These are phyloP conservation scores for Chirona hameri DNA, from an alignment of 2,888 invertebrate genomes.

Conservation along the genomic window DNA sequence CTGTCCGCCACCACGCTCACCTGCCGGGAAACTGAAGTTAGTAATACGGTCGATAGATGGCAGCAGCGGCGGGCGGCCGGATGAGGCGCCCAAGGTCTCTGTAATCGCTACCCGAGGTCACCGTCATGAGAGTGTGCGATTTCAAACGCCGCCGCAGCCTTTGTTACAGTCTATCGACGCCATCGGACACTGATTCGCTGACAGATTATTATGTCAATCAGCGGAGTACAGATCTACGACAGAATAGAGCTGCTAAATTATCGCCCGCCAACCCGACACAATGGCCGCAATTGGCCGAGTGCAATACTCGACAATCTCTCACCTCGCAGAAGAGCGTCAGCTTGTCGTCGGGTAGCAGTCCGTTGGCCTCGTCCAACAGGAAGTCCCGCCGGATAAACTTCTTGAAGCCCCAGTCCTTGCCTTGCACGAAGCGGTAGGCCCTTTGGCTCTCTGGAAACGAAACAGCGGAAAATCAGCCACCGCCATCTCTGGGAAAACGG, in stretches of 20 bases:
- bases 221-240: background rate
- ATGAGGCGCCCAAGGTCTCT: constrained; percentile 1
- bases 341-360: constrained; percentile 96
- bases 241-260: background rate
- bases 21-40: constrained; percentile 30
- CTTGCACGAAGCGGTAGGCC: constrained; percentile 99
- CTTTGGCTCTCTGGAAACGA: constrained; percentile 72
- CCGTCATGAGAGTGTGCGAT: constrained; percentile 8
- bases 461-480: too few relatives aligned
- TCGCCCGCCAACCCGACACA: too few relatives aligned
- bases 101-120: background rate
- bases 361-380: constrained; percentile 97
- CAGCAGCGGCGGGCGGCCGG: background rate
- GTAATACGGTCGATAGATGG: background rate
- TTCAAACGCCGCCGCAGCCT: background rate
- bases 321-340: constrained; percentile 99
- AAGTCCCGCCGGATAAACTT: constrained; percentile 99
- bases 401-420: constrained; percentile 99
- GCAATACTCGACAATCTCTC: too few relatives aligned
- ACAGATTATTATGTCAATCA: background rate
- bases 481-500: too few relatives aligned
- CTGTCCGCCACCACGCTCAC: constrained; percentile 78
- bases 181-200: background rate
- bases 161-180: background rate
- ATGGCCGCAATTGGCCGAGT: too few relatives aligned